Conservation (phyloP, 2,888 invertebrate genomes). For the Diabrotica balteata region DNA sequence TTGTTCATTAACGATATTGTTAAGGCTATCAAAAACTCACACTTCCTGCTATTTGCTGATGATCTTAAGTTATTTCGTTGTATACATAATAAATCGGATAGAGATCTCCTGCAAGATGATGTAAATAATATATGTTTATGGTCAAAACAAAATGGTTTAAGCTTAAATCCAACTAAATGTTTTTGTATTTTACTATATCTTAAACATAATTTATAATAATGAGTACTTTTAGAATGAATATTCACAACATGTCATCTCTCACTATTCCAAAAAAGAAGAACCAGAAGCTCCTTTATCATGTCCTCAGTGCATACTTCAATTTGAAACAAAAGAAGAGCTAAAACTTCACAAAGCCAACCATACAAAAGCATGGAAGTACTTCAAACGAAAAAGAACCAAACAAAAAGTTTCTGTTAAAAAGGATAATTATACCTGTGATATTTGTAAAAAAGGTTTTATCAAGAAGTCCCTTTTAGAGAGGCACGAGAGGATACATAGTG, state of each 20-base stretch:
- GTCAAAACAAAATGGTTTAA: no score
- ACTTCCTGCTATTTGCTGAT: no score
- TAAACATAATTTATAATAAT: neutral
- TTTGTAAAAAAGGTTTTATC: constrained; percentile 65
- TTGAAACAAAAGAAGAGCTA: constrained; percentile 59
- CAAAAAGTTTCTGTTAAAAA: constrained; percentile 37
- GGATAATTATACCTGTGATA: constrained; percentile 58
- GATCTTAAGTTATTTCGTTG: no score
- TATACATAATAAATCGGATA: no score
- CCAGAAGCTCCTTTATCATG: constrained; percentile 59
- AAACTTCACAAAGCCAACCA: constrained; percentile 64
- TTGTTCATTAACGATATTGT: no score
- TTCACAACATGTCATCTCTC: constrained; percentile 59
- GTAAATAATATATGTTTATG: no score
- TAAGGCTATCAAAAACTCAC: no score
- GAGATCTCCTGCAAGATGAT: no score
- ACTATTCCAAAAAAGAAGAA: constrained; percentile 29
- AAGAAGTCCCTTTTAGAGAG: constrained; percentile 71
- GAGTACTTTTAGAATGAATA: constrained; percentile 59
- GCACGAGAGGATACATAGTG: constrained; percentile 73
- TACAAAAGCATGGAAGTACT: constrained; percentile 60
- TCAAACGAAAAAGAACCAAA: constrained; percentile 39
- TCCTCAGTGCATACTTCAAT: constrained; percentile 66
- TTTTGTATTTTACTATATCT: no score
- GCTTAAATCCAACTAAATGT: no score